Conservation (phyloP, 2,113 vertebrate genomes). For the Anarrhichthys ocellatus region DNA sequence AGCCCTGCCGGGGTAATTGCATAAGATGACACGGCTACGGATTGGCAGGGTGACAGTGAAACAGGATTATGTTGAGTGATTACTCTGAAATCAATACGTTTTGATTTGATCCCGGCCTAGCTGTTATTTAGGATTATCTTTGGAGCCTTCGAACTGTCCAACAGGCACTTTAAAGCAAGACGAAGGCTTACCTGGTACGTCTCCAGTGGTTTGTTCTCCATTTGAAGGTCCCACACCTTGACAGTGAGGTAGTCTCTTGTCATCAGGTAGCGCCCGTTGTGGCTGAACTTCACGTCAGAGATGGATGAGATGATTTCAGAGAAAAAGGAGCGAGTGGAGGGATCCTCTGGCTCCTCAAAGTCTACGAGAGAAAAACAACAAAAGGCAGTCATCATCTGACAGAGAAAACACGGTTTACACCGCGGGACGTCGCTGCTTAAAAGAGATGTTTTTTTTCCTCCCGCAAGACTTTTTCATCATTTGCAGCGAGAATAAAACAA, state of each 20-base stretch:
- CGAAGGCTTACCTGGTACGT: conserved; percentile 90
- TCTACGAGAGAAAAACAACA: conserved; percentile 77
- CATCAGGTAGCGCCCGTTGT: conserved; percentile 97
- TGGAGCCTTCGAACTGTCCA: not conserved
- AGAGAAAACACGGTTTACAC: conserved; percentile 28
- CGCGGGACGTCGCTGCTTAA: not conserved
- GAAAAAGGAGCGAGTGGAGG: conserved; percentile 95
- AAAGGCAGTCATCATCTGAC: conserved; percentile 33
- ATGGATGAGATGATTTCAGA: conserved; percentile 99
- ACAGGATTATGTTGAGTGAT: conserved; percentile 77
- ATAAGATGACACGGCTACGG: conserved; percentile 58
- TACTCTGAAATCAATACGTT: conserved; percentile 73
- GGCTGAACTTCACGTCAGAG: conserved; percentile 97
- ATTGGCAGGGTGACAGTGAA: conserved; percentile 59
- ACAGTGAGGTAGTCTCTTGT: conserved; percentile 96
- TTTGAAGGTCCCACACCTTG: conserved; percentile 98
- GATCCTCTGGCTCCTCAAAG: conserved; percentile 97
- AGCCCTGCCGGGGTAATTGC: conserved; percentile 48
- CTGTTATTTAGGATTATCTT: conserved; percentile 39
- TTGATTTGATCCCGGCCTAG: conserved; percentile 57
- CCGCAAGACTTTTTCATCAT: conserved; percentile 25
- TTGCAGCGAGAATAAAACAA: conserved; percentile 5
- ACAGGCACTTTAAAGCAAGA: not conserved
- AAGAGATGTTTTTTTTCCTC: conserved; percentile 4
- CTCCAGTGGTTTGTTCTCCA: conserved; percentile 96